Percentiles rank a stretch among this genome's conserved stretches.
phyloP scores from a whole-genome alignment of 2,888 invertebrate genomes.

The Lepas anatifera region DNA sequence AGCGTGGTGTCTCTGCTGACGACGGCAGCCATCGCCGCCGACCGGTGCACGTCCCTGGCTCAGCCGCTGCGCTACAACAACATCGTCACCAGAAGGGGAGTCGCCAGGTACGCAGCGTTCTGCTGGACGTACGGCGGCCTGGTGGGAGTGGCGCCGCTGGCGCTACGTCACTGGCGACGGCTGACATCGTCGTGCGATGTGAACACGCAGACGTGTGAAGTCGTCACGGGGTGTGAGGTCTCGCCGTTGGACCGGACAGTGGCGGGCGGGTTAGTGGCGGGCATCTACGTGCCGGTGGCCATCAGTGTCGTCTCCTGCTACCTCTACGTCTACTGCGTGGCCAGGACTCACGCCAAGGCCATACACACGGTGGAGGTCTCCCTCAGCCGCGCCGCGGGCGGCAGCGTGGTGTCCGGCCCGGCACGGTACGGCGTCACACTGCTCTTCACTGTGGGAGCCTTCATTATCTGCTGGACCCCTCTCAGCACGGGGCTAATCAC shows the following conservation, averaged over 20 bases:
- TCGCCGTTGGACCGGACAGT: conserved; percentile 41
- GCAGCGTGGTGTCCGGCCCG: conserved; percentile 16
- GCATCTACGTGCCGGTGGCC: conserved; percentile 48
- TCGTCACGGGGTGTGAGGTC: conserved; percentile 24
- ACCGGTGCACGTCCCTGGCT: conserved; percentile 47
- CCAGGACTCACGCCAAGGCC: conserved; percentile 48
- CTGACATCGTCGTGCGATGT: conserved; percentile 10
- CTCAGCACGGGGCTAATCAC: conserved; percentile 41
- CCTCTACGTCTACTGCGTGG: conserved; percentile 49
- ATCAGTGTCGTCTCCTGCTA: conserved; percentile 46
- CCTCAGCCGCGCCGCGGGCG: conserved; percentile 30
- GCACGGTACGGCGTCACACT: conserved; percentile 49
- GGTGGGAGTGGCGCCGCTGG: conserved; percentile 44
- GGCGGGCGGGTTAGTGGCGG: conserved; percentile 44
- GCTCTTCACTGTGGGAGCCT: conserved; percentile 48
- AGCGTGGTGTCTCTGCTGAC: conserved; percentile 32
- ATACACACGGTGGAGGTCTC: conserved; percentile 48
- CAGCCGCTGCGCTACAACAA: conserved; percentile 48
- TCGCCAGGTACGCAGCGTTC: conserved; percentile 43
- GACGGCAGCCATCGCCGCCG: conserved; percentile 49
- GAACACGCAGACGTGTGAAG: background rate
- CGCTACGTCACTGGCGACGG: conserved; percentile 35
- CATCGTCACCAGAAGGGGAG: conserved; percentile 47
- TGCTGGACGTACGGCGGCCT: conserved; percentile 47
- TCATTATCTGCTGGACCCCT: conserved; percentile 48